Base-by-base conservation (phyloP, 2,888 invertebrate genomes). In the Hofmannophila pseudospretella region DNA sequence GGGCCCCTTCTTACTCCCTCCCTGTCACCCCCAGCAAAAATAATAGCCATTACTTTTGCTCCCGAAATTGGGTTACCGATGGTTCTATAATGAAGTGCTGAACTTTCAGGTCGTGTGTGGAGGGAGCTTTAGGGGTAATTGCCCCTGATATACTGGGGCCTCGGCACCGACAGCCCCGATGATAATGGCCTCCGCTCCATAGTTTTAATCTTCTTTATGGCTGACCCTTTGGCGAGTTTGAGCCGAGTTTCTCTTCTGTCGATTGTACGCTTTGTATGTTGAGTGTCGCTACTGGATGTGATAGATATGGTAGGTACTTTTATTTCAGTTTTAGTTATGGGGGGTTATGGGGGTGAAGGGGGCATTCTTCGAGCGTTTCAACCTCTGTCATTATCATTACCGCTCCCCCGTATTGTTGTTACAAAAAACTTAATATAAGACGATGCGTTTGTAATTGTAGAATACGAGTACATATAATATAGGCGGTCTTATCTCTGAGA, bases 151-250 rank as follows among this genome's bases (percentile, higher is more conserved):
- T 37, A 39, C 39, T 25, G 37, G 37, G 3, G 35, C 22, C 33
- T 60, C 58, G 62, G 58, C 62, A 55, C 60, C 65, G 52, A 47
- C 51, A 58, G 57, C 48, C 39, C 42, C 57, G 43, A 54, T 62
- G 63, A 70, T 74, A 77, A 78, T 73, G 67, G 67, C 63, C 47
- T 44, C 58, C 7, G 47, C 66, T 59, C 64, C 64, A 70, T 76
- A 80, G 78, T 81, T 81, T 78, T 79, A 81, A 81, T 80, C 79
- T 79, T 75, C 74, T 80, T 79, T 79, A 80, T 77, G 62, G 72
- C 70, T 66, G 70, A 72, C 78, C 78, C 72, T 76, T 64, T 58
- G 55, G 63, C 57, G 61, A 61, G 47, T 59, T 52, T 48, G 51
- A 62, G 58, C 56, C 62, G 67, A 57, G 56, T 60, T 55, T 53